Evolutionary conservation across 2,797 vertebrate species (phyloP), one percentile per base, ranked within the genome.

Genomic region (Sebastiscus tertius): DNA sequence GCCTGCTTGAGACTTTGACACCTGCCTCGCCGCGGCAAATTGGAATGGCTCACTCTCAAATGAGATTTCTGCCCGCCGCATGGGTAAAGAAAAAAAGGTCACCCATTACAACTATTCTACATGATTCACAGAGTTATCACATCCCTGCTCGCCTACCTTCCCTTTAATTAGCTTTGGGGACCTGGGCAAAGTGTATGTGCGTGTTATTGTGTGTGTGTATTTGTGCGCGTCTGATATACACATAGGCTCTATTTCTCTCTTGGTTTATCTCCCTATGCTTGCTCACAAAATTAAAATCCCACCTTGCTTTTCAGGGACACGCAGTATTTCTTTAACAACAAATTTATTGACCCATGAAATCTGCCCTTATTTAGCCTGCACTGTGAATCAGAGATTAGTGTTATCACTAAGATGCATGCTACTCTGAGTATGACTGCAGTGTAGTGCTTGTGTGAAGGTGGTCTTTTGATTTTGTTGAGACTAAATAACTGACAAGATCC

Each of bases 151-250:
- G 73, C 92, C 92, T 94, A 93, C 88, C 91, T 88, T 92, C 88
- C 90, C 93, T 93, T 95, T 95, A 96, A 96, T 96, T 95, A 95
- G 94, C 92, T 92, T 89, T 81, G 49, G 93, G 92, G 95, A 94
- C 94, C 94, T 88, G 92, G 87, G 85, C 87, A 88, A 93, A 65
- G 83, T 89, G 86, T 86, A 10, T 66, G 85, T 87, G 71, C 54
- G 24, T 75, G 59, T 83, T 60, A 42, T 36, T 78, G 74, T 78
- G 79, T 79, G 76, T 26, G 36, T 59, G 59, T 62, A 42, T 62
- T 24, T 54, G 68, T 79, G 46, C 1, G 14, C 9, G 64, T 60
- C 31, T 88, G 72, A 81, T 81, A 77, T 68, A 81, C 72, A 82
- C 79, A 65, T 52, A 80, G 18, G 73, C 64, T 81, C 56, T 55